These are phyloP conservation scores for Amphiprion ocellaris DNA, from an alignment of 2,113 vertebrate species.

Conservation along the genomic window DNA sequence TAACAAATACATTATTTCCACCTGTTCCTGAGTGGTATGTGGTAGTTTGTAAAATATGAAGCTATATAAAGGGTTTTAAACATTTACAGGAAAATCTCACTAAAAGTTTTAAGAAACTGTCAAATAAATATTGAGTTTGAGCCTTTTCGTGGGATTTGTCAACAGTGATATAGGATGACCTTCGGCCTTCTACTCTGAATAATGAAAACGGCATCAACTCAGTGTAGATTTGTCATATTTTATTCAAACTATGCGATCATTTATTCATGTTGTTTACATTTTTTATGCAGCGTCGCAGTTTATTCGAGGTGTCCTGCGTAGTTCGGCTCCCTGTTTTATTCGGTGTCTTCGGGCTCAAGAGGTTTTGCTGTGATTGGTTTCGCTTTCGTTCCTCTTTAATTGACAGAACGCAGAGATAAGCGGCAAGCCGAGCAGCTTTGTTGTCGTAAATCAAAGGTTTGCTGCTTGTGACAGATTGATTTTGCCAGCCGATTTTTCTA, in stretches of 20 bases:
- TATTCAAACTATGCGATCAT: neutral
- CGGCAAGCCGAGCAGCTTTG: slow-evolving; percentile 18
- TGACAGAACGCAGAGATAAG: slow-evolving; percentile 10
- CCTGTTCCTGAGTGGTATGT: too few relatives aligned
- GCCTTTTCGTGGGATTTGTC: neutral
- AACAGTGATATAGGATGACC: neutral
- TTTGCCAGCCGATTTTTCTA: slow-evolving; percentile 28
- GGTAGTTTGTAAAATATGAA: too few relatives aligned
- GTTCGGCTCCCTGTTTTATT: neutral
- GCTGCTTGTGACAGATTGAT: slow-evolving; percentile 32
- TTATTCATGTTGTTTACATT: slow-evolving; percentile 11
- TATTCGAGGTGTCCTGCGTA: neutral
- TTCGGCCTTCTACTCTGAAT: neutral
- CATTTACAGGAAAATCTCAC: neutral
- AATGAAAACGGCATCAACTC: neutral
- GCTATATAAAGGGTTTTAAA: too few relatives aligned
- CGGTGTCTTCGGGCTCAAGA: slow-evolving; percentile 5
- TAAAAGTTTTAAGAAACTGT: neutral
- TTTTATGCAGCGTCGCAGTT: neutral
- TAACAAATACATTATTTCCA: too few relatives aligned
- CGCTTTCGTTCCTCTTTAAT: slow-evolving; percentile 22
- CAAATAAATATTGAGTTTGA: neutral
- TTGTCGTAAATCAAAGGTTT: slow-evolving; percentile 57
- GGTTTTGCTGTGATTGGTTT: slow-evolving; percentile 3
- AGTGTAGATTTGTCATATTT: neutral